Conservation (phyloP, 2,888 invertebrate species). For the Xylota sylvarum region DNA sequence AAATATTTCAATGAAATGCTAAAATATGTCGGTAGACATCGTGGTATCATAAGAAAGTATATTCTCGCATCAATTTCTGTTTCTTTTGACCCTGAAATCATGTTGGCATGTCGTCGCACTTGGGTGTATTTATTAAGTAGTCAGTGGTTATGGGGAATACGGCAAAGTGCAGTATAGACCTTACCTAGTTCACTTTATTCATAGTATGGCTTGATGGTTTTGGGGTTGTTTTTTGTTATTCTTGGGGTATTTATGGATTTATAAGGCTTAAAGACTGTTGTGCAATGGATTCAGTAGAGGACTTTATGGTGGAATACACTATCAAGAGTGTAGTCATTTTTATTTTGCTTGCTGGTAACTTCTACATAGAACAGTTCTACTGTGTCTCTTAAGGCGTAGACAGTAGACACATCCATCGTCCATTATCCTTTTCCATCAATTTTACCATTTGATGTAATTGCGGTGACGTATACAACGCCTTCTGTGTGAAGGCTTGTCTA, state of each 20-base stretch:
- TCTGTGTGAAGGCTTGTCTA: too few relatives aligned
- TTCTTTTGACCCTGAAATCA: constrained; percentile 67
- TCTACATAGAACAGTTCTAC: too few relatives aligned
- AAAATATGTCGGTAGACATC: constrained; percentile 28
- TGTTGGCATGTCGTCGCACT: constrained; percentile 8
- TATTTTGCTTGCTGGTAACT: too few relatives aligned
- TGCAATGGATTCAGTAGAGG: not conserved
- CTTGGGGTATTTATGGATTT: constrained; percentile 34
- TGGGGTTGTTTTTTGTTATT: constrained; percentile 33
- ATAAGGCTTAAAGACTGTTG: constrained; percentile 13
- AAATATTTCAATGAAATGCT: constrained; percentile 24
- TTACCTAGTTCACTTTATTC: constrained; percentile 34
- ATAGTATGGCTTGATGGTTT: constrained; percentile 43
- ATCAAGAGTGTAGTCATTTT: too few relatives aligned
- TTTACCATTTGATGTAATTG: too few relatives aligned
- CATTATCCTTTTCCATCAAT: too few relatives aligned
- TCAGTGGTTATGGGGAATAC: constrained; percentile 56
- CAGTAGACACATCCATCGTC: too few relatives aligned
- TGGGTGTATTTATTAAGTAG: not conserved
- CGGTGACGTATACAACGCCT: too few relatives aligned
- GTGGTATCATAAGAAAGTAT: too few relatives aligned
- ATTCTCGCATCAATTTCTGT: constrained; percentile 53
- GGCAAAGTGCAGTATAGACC: constrained; percentile 64
- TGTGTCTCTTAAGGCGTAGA: too few relatives aligned
- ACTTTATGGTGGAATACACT: not conserved